Evolutionary conservation across 2,797 vertebrate species (phyloP), one percentile per base, ranked within the genome.

Genomic region (Rhadinocentrus ornatus): DNA sequence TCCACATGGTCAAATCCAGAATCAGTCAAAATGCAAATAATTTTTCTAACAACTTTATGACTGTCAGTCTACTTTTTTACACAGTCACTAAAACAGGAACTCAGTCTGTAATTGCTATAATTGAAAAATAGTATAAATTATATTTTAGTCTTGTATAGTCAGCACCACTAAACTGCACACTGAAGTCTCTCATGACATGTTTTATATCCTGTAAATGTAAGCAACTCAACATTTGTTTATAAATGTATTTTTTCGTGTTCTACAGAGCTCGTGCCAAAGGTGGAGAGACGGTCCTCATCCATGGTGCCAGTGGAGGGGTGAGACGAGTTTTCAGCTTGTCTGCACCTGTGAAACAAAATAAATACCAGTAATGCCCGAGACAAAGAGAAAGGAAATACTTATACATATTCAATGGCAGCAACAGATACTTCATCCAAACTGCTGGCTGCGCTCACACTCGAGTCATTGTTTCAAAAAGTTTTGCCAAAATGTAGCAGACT

Each of bases 221-320:
- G 39, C 13, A 16, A 41, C 13, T 41, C 48, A 11, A 3, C 20
- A 3, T n/a, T 66, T 6, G 6, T 15, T 41, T 13, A 34, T 3
- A 26, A 24, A 6, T 31, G n/a, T 26, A 20, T 56, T 35, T 15
- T 82, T 32, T 69, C 82, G 11, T 89, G 73, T 82, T 62, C 79
- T 76, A 13, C 70, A 99, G 97, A 70, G 96, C 96, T 3, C 80
- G 11, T 26, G 90, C 81, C 54, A 96, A 91, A 83, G 80, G 97
- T 16, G 97, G 96, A 73, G 96, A 99, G 32, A 95, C 73, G 0
- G 93, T 98, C 56, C 93, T 99, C 8, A 83, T 99, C 73, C 97
- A 99, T 22, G 97, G 97, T 73, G 97, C 96, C 1, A 99, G 97
- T 54, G 97, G 97, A 39, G 97, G 97, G 72, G 97, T 99, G 84